Evolutionary conservation across 2,797 vertebrate genomes (phyloP).

Genomic region (Brotogeris chrysoptera): DNA sequence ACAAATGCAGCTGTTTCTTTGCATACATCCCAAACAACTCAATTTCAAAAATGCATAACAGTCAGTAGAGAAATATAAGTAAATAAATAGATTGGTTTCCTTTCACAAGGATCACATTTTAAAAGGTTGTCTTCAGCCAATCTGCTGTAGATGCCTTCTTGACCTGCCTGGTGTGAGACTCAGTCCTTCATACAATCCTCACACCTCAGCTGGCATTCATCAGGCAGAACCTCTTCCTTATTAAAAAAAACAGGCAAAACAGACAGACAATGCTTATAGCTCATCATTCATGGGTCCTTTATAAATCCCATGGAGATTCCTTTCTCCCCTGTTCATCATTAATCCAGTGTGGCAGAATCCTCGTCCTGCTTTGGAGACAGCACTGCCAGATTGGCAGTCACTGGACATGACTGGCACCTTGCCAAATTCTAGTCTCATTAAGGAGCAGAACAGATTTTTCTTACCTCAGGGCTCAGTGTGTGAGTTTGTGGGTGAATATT

Average conservation of each 20-base stretch:
- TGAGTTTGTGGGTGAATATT: background rate
- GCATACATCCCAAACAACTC: background rate
- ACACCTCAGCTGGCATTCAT: background rate
- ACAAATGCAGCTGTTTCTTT: background rate
- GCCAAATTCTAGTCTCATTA: background rate
- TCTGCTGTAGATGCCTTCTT: background rate
- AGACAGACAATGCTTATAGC: background rate
- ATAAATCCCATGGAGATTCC: background rate
- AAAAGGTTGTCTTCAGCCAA: background rate
- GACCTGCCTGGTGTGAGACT: background rate
- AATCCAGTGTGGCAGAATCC: background rate
- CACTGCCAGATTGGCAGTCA: background rate
- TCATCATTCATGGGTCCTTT: background rate
- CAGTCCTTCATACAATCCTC: background rate
- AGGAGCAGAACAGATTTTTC: slow-evolving; percentile 29
- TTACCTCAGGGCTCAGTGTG: background rate
- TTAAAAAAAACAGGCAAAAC: background rate
- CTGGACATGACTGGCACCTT: background rate
- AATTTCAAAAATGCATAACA: background rate
- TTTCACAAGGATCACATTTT: background rate
- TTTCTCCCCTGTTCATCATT: background rate
- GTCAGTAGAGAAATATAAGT: background rate
- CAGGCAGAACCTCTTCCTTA: background rate
- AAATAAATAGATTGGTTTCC: background rate
- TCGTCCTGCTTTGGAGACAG: background rate